These are phyloP conservation scores for Magallana nippona DNA, from an alignment of 2,888 invertebrate genomes.

Conservation along the genomic window DNA sequence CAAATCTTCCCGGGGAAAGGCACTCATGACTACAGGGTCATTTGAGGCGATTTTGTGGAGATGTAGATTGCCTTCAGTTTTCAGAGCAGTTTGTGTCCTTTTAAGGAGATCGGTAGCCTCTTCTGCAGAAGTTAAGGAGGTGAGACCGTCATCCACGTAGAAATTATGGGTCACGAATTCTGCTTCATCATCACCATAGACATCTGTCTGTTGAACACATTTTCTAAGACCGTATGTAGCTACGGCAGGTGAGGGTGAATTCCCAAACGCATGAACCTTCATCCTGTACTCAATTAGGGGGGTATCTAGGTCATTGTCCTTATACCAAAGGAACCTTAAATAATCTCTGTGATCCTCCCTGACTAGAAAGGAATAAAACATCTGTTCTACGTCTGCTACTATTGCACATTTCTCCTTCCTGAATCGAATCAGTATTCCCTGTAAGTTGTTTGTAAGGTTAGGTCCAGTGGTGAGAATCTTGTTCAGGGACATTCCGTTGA, in stretches of 20 bases:
- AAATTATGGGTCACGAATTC: constrained; percentile 12
- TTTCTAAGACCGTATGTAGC: constrained; percentile 48
- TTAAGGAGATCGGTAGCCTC: constrained; percentile 38
- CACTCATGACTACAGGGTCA: constrained; percentile 35
- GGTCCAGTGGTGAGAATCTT: neutral
- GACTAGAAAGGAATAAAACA: constrained; percentile 13
- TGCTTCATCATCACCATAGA: neutral
- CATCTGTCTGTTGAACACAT: too few species aligned
- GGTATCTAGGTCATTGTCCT: constrained; percentile 32
- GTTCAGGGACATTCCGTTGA: too few species aligned
- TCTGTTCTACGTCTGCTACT: neutral
- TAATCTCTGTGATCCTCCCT: constrained; percentile 5
- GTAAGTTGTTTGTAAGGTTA: constrained; percentile 22
- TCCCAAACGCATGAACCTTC: constrained; percentile 46
- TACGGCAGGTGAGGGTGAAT: constrained; percentile 50
- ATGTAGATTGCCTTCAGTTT: constrained; percentile 34
- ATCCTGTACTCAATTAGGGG: constrained; percentile 47
- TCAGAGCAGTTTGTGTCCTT: constrained; percentile 37
- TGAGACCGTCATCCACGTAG: constrained; percentile 20
- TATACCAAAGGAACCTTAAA: constrained; percentile 12
- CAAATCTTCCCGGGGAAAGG: constrained; percentile 38
- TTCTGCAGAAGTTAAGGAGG: constrained; percentile 8
- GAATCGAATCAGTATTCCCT: neutral
- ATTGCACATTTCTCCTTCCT: neutral
- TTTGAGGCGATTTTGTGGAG: constrained; percentile 45